A percentile compares a stretch with the other conserved stretches of the same genome.
Evolutionary conservation across 2,797 vertebrate species (phyloP).

Genomic region (Rhynchonycteris naso): DNA sequence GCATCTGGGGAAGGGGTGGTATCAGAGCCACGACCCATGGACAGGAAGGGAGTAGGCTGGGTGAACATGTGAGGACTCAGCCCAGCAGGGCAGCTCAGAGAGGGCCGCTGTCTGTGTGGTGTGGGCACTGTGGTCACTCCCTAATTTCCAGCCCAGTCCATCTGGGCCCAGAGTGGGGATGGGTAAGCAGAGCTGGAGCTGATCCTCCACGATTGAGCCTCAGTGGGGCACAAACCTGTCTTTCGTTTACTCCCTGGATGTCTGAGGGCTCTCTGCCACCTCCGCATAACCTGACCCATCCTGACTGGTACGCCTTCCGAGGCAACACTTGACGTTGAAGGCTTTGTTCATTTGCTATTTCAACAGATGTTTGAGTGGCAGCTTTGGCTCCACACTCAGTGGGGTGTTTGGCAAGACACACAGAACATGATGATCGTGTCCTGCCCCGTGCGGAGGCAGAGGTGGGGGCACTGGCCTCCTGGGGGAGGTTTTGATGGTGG

Average conservation of each 20-base stretch:
- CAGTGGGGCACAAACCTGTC: background rate
- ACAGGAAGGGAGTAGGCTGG: too few relatives aligned
- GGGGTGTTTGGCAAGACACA: background rate
- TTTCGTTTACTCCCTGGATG: background rate
- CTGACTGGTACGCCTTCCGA: background rate
- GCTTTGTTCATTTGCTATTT: background rate
- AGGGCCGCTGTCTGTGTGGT: too few relatives aligned
- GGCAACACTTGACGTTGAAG: background rate
- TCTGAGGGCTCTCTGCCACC: background rate
- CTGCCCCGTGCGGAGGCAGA: background rate
- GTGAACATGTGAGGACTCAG: too few relatives aligned
- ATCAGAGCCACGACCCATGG: too few relatives aligned
- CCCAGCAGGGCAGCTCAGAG: too few relatives aligned
- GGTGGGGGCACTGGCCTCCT: background rate
- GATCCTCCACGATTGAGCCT: background rate
- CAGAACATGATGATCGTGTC: accelerated
- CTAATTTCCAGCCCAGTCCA: accelerated
- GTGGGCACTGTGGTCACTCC: too few relatives aligned
- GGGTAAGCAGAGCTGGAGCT: background rate
- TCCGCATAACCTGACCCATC: too few relatives aligned
- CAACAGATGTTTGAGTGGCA: background rate
- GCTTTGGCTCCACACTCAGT: background rate
- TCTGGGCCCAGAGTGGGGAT: background rate
- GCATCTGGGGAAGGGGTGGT: too few relatives aligned
- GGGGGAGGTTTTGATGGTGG: background rate